Evolutionary conservation across 2,113 vertebrate species (phyloP), one percentile per base, ranked within the genome.

Genomic region (Mystacornis crossleyi): DNA sequence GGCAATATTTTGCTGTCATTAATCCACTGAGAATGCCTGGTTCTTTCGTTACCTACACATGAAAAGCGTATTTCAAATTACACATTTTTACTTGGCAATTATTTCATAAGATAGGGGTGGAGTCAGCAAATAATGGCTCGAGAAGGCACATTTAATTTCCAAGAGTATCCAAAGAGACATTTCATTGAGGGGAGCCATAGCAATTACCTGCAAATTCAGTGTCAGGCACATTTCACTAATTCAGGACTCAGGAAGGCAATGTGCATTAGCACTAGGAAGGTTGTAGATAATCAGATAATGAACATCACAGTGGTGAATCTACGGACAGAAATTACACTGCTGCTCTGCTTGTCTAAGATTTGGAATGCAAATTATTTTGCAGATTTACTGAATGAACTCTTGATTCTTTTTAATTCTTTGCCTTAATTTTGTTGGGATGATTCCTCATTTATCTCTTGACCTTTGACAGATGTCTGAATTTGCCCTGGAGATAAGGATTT

Each of bases 101-200:
- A 95, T 95, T 97, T 93, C 96, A 93, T 95, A 96, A 96, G 95
- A 93, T 51, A 75, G 51, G 60, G 77, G 87, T 73, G 62, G 92
- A 94, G 78, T 93, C 85, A 95, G 94, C 81, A 97, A 97, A 96
- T 95, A 94, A 93, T 42, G 43, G 40, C 65, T 90, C 11, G 1
- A 96, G 92, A 96, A 93, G 83, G 91, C 96, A 90, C 91, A 94
- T 97, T 97, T 93, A 87, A 95, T 98, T 97, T 97, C 87, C 53
- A 72, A 91, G 77, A 89, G 72, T 71, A 60, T 91, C 97, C 93
- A 89, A 55, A 90, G 96, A 98, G 86, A 97, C 54, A n/a, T 40
- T 88, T 93, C 85, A 71, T 65, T 95, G 81, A 93, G 43, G 42
- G 75, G 70, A 97, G 93, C 91, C 95, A 81, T 45, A 82, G 84